A percentile compares a stretch with the other conserved stretches of the same genome.
phyloP scores from a whole-genome alignment of 2,113 vertebrate genomes.

The western clawed frog (Xenopus tropicalis) region UCB_Xtro_10.0 CM004443.2:134742501-134743000 shows the following conservation, averaged over 20 bases:
- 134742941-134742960: slow-evolving; percentile 97
- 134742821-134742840: background rate
- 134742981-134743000: slow-evolving; percentile 86
- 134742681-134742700: background rate
- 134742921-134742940: slow-evolving; percentile 93
- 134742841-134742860: background rate
- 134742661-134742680: background rate
- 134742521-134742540: slow-evolving; percentile 43
- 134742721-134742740: slow-evolving; percentile 43
- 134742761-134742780: slow-evolving; percentile 97
- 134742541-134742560: slow-evolving; percentile 92
- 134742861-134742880: background rate
- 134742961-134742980: slow-evolving; percentile 96
- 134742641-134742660: slow-evolving; percentile 91
- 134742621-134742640: slow-evolving; percentile 96
- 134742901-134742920: slow-evolving; percentile 97
- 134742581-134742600: slow-evolving; percentile 96
- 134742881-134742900: slow-evolving; percentile 84
- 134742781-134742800: slow-evolving; percentile 96
- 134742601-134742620: slow-evolving; percentile 95
- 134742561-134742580: slow-evolving; percentile 98
- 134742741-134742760: slow-evolving; percentile 97
- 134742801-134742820: slow-evolving; percentile 82
- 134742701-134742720: accelerated
- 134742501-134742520: too few relatives aligned